These are phyloP conservation scores for Campoletis sonorensis DNA, from an alignment of 1,140 invertebrate genomes.

Conservation along the genomic window DNA sequence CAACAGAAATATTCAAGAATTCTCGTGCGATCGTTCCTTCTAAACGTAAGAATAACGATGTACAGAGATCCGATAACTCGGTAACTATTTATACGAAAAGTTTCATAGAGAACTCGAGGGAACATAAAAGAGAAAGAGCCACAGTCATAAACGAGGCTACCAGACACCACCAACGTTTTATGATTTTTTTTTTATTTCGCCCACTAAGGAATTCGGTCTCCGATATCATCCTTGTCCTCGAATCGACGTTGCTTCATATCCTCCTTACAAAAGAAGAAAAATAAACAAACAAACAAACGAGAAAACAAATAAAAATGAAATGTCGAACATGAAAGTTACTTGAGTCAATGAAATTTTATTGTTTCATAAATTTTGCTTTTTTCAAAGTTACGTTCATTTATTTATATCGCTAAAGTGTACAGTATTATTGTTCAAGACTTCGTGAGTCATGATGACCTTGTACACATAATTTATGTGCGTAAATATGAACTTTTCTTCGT, in stretches of 20 bases:
- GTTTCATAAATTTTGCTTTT: background rate
- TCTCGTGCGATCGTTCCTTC: slow-evolving; percentile 7
- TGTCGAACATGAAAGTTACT: background rate
- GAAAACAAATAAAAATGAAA: background rate
- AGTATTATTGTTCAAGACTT: no score
- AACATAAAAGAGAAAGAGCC: background rate
- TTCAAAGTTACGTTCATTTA: background rate
- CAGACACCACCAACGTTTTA: slow-evolving; percentile 1
- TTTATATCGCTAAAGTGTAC: no score
- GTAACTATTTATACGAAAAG: slow-evolving; percentile 8
- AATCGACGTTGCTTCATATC: background rate
- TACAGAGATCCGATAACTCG: slow-evolving; percentile 24
- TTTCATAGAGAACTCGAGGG: background rate
- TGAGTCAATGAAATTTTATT: background rate
- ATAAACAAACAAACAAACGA: no score
- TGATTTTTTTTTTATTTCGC: slow-evolving; percentile 3
- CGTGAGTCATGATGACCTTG: no score
- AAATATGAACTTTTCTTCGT: no score
- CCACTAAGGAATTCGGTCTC: background rate
- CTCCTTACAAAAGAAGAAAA: no score
- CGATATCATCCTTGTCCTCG: background rate
- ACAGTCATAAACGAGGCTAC: slow-evolving; percentile 15
- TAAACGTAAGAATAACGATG: slow-evolving; percentile 18
- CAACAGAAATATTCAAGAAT: slow-evolving; percentile 27
- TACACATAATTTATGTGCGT: no score